A percentile compares a stretch with the other conserved stretches of the same genome.
These are phyloP conservation scores for Microcebus murinus DNA, from an alignment of 2,113 vertebrate species.

Conservation along the genomic window DNA sequence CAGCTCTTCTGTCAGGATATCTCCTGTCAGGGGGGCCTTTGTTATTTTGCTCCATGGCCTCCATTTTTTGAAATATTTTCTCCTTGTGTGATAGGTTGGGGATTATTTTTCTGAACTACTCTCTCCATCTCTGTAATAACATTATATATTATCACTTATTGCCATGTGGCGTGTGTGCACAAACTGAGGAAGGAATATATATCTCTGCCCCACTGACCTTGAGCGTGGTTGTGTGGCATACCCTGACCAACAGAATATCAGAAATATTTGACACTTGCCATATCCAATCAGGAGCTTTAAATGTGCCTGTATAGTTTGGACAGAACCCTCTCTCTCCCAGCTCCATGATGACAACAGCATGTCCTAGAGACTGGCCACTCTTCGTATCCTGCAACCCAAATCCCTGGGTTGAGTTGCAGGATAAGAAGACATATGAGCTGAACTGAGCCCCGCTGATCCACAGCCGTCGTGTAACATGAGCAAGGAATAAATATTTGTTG, in stretches of 20 bases:
- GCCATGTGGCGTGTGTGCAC: not conserved
- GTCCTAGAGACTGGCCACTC: not conserved
- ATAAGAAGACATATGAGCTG: not conserved
- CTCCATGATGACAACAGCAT: not conserved
- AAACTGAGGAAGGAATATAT: not conserved
- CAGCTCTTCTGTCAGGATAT: not conserved
- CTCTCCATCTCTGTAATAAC: not conserved
- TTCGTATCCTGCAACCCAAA: too few relatives aligned
- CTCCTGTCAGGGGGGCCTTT: not conserved
- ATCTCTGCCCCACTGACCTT: not conserved
- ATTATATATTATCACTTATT: not conserved
- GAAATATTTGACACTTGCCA: not conserved
- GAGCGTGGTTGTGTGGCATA: not conserved
- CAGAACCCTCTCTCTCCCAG: not conserved
- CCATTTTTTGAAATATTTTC: not conserved
- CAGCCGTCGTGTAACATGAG: not conserved
- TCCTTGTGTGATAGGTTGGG: not conserved
- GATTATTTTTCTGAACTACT: not conserved
- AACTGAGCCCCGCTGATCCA: not conserved
- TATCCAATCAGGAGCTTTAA: not conserved
- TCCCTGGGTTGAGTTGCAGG: not conserved
- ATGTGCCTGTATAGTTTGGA: not conserved
- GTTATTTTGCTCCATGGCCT: not conserved
- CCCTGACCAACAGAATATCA: not conserved
- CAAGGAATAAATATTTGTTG: conserved; percentile 7